Base-by-base conservation (phyloP, 1,140 invertebrate species). In the Meteorus sp. region DNA sequence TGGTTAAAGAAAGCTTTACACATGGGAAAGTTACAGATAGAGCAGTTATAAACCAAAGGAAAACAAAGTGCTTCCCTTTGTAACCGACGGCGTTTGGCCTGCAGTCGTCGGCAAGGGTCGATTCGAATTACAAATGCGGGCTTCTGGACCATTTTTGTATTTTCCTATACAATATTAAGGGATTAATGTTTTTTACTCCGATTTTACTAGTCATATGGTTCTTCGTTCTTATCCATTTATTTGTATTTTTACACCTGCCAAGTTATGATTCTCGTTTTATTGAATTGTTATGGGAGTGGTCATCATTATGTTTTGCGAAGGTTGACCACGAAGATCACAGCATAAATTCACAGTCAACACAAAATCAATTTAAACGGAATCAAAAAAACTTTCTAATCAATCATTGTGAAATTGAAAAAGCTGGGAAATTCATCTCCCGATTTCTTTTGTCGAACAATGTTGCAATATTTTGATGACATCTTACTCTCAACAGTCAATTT, bases 51-150 rank as follows among this genome's bases (percentile, higher is more conserved):
- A 56, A 51, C 5, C 75, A 79, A 48, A 78, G 77, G 65, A 73
- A 70, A 61, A 76, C 73, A 52, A 79, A 78, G 64, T 79, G 76
- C 66, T 75, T 79, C 58, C 78, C 77, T 17, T 75, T 79, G 70
- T 79, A 79, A 75, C 72, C 60, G 64, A 69, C 51, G 66, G 55
- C 59, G 64, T 69, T 60, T 61, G 62, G 64, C 56, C 69, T 48
- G 59, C 60, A 62, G 50, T 45, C 13, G 62, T 61, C 59, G 64
- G 67, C 47, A 22, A 23, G 22, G 29, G 20, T 50, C 33, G 31
- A 52, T 57, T 55, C 55, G 39, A 58, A 43, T 44, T 44, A 52
- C 31, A 37, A 50, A 61, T 41, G 62, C 45, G 54, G 51, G 60
- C 59, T 60, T 53, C 43, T 61, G 67, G 67, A 69, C 67, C 67